Evolutionary conservation across 2,888 invertebrate species (phyloP), one percentile per base, ranked within the genome.

Genomic region (Scelioninae gen. 2): DNA sequence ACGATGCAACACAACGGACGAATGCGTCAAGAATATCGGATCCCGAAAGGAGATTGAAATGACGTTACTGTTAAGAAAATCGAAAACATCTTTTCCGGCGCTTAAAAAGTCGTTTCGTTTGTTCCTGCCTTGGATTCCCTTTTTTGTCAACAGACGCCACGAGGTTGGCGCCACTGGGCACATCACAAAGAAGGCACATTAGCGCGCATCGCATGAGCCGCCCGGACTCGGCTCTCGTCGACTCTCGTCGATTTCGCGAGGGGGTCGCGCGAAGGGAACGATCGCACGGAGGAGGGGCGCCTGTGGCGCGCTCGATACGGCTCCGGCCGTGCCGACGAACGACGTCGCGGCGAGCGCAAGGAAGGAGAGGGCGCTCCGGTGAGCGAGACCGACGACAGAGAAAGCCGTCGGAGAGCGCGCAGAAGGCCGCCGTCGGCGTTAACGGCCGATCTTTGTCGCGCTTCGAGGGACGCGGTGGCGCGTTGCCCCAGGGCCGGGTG

Each of bases 251-350:
- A 53, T 45, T 65, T 41, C 52, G 31, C 48, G 45, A 53, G 28
- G 43, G 57, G 57, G 45, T 35, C 28, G 46, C 22, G 19, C 58
- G 45, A 58, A 45, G 60, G 60, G 60, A 37, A 31, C 46, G 10
- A 43, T 25, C 6, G 33, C 25, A 9, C 15, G 11, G 15, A 31
- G 65, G 25, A 10, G 41, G 46, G 41, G 16, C 22, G 25, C 43
- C 43, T 25, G 31, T 31, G 25, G 28, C 58, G 72, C 61, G 72
- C 64, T 75, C 74, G 77, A 76, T 75, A 75, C 39, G 67, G 70
- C 61, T 60, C 10, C 31, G 46, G 48, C 43, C 52, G 64, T 76
- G 53, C 65, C 74, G 71, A 18, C 50, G 64, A 57, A 67, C 75
- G 77, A 79, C 78, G 75, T 77, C 77, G 48, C 48, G 31, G 43